phyloP scores from a whole-genome alignment of 2,113 vertebrate species.

The Oryzias melastigma region DNA sequence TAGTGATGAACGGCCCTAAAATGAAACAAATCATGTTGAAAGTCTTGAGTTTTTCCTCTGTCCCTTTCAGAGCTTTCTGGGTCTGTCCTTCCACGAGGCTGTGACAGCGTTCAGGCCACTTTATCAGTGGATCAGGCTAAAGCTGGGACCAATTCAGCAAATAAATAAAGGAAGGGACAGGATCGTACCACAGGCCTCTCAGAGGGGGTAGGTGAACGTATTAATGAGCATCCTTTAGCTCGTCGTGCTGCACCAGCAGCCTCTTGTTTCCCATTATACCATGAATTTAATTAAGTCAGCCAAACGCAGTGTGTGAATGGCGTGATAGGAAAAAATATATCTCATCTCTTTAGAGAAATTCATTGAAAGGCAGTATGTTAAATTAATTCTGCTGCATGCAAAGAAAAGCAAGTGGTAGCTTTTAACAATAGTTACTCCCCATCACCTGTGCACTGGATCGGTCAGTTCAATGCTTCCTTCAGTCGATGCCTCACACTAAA shows the following conservation, averaged over 20 bases:
- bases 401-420: too few relatives aligned
- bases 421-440: too few relatives aligned
- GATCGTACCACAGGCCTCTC: constrained; percentile 13
- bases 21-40: not conserved
- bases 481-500: too few relatives aligned
- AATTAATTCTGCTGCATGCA: too few relatives aligned
- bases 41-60: not conserved
- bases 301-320: constrained; percentile 21
- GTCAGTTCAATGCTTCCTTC: too few relatives aligned
- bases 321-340: too few relatives aligned
- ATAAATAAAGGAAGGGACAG: constrained; percentile 18
- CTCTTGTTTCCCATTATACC: constrained; percentile 68
- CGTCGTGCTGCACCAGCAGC: constrained; percentile 57
- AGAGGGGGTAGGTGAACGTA: constrained; percentile 51
- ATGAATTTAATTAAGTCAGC: constrained; percentile 60
- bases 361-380: too few relatives aligned
- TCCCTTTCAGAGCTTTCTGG: not conserved
- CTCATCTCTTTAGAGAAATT: too few relatives aligned
- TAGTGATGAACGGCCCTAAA: constrained; percentile 13
- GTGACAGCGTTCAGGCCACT: too few relatives aligned
- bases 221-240: constrained; percentile 54
- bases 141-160: constrained; percentile 15
- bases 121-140: not conserved
- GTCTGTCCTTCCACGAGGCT: not conserved
- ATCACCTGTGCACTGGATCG: too few relatives aligned